phyloP scores from a whole-genome alignment of 1,140 invertebrate species.

The Drosophila santomea region DNA sequence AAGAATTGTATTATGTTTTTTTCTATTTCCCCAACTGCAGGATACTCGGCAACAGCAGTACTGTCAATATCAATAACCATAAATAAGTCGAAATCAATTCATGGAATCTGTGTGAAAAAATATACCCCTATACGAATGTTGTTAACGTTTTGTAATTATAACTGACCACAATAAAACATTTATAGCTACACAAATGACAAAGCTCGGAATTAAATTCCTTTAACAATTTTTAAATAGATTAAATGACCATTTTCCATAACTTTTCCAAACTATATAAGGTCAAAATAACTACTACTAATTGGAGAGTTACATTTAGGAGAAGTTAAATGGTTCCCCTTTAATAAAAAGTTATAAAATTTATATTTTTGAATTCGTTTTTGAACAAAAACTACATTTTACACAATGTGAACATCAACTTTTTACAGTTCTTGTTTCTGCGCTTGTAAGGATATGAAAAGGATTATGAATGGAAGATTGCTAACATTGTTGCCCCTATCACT shows the following conservation, averaged over 20 bases:
- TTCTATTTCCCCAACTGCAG: slow-evolving; percentile 25
- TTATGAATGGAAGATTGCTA: background rate
- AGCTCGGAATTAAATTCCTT: too few relatives aligned
- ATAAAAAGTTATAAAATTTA: background rate
- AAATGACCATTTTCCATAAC: background rate
- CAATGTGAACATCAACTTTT: too few relatives aligned
- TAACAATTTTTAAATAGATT: too few relatives aligned
- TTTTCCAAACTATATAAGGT: too few relatives aligned
- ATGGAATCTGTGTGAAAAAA: too few relatives aligned
- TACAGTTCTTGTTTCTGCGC: background rate
- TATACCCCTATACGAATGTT: background rate
- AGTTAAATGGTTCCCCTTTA: too few relatives aligned
- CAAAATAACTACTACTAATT: too few relatives aligned
- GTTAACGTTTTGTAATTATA: background rate
- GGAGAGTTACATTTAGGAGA: too few relatives aligned
- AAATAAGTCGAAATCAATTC: slow-evolving; percentile 16
- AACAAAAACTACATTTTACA: background rate
- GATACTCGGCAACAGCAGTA: slow-evolving; percentile 23
- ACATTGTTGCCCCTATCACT: slow-evolving; percentile 19
- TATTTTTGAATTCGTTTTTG: background rate
- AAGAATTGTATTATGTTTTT: slow-evolving; percentile 37
- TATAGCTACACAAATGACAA: background rate
- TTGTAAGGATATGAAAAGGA: background rate
- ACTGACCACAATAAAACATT: background rate
- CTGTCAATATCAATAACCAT: slow-evolving; percentile 26